Evolutionary conservation across 2,797 vertebrate genomes (phyloP).

Genomic region (Sebastes diploproa): DNA sequence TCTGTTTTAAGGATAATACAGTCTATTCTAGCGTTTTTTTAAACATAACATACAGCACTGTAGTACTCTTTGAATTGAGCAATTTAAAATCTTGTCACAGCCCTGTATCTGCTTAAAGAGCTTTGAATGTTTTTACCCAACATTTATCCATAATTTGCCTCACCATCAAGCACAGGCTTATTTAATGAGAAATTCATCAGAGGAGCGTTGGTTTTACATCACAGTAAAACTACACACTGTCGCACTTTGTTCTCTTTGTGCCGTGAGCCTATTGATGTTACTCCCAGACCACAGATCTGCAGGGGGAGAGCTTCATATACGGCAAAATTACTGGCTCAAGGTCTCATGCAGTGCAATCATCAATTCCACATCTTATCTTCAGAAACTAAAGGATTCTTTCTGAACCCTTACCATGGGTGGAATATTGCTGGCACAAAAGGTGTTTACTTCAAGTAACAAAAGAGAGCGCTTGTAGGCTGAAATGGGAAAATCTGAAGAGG

Average conservation of each 20-base stretch:
- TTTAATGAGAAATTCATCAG: slow-evolving; percentile 30
- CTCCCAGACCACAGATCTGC: slow-evolving; percentile 39
- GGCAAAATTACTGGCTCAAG: slow-evolving; percentile 33
- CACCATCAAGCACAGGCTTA: not conserved
- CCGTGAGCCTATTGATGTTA: slow-evolving; percentile 12
- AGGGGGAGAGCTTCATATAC: slow-evolving; percentile 24
- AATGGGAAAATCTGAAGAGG: slow-evolving; percentile 27
- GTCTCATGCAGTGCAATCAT: slow-evolving; percentile 22
- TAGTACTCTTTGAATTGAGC: not conserved
- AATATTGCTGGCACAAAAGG: slow-evolving; percentile 37
- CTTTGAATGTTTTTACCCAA: not conserved
- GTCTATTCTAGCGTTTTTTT: not conserved
- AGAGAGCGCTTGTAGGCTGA: slow-evolving; percentile 16
- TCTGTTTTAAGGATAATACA: not conserved
- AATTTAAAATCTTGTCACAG: not conserved
- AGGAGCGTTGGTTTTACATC: not conserved
- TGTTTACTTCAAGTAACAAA: slow-evolving; percentile 52
- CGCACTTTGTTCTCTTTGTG: slow-evolving; percentile 33
- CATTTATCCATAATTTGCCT: slow-evolving; percentile 6
- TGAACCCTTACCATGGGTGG: slow-evolving; percentile 22
- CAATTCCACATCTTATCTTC: slow-evolving; percentile 43
- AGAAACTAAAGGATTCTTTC: slow-evolving; percentile 36
- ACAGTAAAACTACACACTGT: slow-evolving; percentile 5
- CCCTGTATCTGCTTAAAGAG: not conserved
- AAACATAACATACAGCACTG: not conserved